Conservation (phyloP, 1,140 invertebrate genomes). For the Lordiphosa collinella region DNA sequence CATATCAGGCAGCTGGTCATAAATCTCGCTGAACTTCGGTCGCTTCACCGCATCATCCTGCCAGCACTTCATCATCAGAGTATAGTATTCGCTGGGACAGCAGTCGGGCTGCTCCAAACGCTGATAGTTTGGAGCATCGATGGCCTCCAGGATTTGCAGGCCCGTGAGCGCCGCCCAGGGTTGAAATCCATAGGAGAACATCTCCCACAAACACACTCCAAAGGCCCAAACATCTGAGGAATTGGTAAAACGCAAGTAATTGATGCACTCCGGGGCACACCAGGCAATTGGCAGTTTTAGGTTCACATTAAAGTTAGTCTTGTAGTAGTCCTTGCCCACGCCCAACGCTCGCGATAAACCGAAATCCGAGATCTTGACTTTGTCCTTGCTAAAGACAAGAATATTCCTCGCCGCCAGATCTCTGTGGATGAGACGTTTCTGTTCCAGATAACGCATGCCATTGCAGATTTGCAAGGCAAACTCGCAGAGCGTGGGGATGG, state of each 20-base stretch:
- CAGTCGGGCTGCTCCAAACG: conserved; percentile 95
- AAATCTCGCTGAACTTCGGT: conserved; percentile 94
- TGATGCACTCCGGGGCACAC: conserved; percentile 99
- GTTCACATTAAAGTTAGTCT: conserved; percentile 99
- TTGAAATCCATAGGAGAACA: conserved; percentile 98
- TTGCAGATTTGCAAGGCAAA: conserved; percentile 97
- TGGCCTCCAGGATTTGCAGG: conserved; percentile 96
- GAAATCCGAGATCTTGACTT: conserved; percentile 99
- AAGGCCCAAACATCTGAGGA: conserved; percentile 99
- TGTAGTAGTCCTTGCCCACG: conserved; percentile 99
- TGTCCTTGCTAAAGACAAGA: conserved; percentile 96
- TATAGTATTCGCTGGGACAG: conserved; percentile 96
- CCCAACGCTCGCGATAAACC: conserved; percentile 97
- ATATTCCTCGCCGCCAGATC: conserved; percentile 97
- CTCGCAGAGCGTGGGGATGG: conserved; percentile 92
- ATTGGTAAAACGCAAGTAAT: conserved; percentile 96
- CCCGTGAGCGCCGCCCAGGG: conserved; percentile 98
- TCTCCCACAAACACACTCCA: conserved; percentile 99
- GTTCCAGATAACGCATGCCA: conserved; percentile 97
- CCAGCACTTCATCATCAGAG: conserved; percentile 97
- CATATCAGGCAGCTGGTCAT: conserved; percentile 88
- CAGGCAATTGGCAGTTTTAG: conserved; percentile 98
- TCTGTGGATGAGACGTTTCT: conserved; percentile 95
- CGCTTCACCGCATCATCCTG: conserved; percentile 93
- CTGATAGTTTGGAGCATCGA: conserved; percentile 95